phyloP scores from a whole-genome alignment of 2,113 vertebrate genomes.

The Hippocampus mohnikei region DNA sequence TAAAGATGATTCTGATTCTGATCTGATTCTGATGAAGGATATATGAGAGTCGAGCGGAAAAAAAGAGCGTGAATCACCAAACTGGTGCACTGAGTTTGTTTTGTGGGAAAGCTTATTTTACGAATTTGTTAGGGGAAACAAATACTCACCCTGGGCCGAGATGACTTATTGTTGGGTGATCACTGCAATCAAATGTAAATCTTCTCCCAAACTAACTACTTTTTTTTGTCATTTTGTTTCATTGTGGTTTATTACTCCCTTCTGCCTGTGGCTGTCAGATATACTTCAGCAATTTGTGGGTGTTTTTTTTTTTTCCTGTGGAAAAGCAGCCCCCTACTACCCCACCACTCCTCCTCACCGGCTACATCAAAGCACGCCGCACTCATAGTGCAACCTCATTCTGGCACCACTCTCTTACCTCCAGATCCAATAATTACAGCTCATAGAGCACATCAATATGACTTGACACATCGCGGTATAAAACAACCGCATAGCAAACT shows the following conservation, averaged over 20 bases:
- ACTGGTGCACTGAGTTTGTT: neutral
- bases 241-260: conserved; percentile 15
- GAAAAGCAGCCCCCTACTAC: conserved; percentile 36
- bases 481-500: conserved; percentile 69
- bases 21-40: too few species aligned
- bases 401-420: conserved; percentile 65
- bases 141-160: conserved; percentile 34
- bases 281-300: conserved; percentile 45
- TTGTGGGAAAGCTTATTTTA: conserved; percentile 32
- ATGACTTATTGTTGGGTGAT: conserved; percentile 45
- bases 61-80: conserved; percentile 2
- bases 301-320: conserved; percentile 39
- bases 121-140: conserved; percentile 39
- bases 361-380: conserved; percentile 69
- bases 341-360: conserved; percentile 6
- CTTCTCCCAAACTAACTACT: conserved; percentile 30
- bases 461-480: conserved; percentile 64
- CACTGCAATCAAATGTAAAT: conserved; percentile 39
- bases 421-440: conserved; percentile 74
- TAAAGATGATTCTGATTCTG: too few species aligned
- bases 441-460: conserved; percentile 72
- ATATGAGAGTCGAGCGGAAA: neutral
- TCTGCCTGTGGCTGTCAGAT: conserved; percentile 34
- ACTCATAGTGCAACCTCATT: conserved; percentile 63
- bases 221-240: conserved; percentile 55